A percentile compares a stretch with the other conserved stretches of the same genome.
phyloP scores from a whole-genome alignment of 2,113 vertebrate species.

The Leucosticte australis region DNA sequence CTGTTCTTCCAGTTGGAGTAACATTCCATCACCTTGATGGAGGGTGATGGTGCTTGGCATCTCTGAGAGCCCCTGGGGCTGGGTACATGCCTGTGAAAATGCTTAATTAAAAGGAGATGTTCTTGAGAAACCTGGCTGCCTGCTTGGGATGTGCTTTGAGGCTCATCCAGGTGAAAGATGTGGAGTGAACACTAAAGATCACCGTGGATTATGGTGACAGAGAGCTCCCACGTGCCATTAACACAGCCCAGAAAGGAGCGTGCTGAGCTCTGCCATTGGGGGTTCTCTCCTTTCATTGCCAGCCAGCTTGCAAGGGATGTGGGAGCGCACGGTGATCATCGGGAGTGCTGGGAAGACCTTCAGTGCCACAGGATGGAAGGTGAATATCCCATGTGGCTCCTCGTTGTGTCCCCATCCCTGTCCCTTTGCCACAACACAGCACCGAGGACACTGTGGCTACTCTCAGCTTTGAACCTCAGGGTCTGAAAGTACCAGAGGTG shows the following conservation, averaged over 20 bases:
- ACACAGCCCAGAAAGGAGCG: not conserved
- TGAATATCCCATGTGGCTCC: not conserved
- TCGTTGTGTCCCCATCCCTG: not conserved
- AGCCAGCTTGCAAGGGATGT: constrained; percentile 94
- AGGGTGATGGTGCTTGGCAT: not conserved
- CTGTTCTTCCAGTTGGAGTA: not conserved
- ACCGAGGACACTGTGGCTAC: accelerated
- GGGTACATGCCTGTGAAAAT: not conserved
- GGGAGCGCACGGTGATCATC: constrained; percentile 88
- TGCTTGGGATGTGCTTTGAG: not conserved
- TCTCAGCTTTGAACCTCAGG: not conserved
- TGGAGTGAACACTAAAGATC: not conserved
- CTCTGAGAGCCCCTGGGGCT: not conserved
- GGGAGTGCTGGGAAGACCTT: constrained; percentile 94
- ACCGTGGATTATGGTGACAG: accelerated
- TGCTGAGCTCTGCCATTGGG: not conserved
- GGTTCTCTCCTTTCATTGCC: not conserved
- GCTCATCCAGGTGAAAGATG: not conserved
- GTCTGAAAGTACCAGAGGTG: not conserved
- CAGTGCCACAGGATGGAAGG: constrained; percentile 95
- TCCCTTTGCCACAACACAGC: not conserved
- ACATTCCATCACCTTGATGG: not conserved
- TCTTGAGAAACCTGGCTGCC: constrained; percentile 8
- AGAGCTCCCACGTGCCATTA: not conserved
- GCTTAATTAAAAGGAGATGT: not conserved